Percentiles rank a stretch among this genome's conserved stretches.
phyloP scores from a whole-genome alignment of 2,113 vertebrate species.

The Heliornis fulica region DNA sequence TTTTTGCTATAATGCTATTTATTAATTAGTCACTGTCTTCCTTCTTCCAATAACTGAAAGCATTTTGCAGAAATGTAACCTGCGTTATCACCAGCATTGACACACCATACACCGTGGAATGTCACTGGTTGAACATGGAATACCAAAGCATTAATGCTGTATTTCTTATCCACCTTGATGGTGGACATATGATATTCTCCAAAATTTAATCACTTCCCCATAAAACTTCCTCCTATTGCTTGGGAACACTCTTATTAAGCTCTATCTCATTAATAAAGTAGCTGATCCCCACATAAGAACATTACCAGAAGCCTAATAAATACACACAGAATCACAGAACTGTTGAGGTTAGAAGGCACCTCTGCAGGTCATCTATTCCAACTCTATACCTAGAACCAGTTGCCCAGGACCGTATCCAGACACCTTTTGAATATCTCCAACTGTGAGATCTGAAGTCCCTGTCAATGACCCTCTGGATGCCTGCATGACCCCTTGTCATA shows the following conservation, averaged over 20 bases:
- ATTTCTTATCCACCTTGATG: neutral
- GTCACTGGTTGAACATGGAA: neutral
- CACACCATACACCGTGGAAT: too few relatives aligned
- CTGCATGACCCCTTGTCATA: fast-evolving
- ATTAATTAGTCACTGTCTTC: neutral
- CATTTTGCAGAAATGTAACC: neutral
- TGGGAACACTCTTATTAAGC: neutral
- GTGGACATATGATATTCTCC: neutral
- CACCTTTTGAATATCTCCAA: neutral
- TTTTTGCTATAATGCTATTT: neutral
- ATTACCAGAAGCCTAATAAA: neutral
- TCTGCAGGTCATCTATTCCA: neutral
- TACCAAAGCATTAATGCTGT: neutral
- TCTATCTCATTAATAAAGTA: neutral
- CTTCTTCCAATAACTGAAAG: neutral
- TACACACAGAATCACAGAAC: neutral
- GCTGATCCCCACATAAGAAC: neutral
- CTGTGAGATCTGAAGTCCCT: too few relatives aligned
- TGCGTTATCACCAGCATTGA: neutral
- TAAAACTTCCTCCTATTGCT: neutral
- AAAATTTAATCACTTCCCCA: neutral
- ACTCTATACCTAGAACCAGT: fast-evolving
- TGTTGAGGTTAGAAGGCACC: neutral
- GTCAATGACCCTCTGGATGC: neutral
- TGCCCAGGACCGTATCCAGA: neutral